Evolutionary conservation across 2,888 invertebrate genomes (phyloP).

Genomic region (Clepsis dumicolana): DNA sequence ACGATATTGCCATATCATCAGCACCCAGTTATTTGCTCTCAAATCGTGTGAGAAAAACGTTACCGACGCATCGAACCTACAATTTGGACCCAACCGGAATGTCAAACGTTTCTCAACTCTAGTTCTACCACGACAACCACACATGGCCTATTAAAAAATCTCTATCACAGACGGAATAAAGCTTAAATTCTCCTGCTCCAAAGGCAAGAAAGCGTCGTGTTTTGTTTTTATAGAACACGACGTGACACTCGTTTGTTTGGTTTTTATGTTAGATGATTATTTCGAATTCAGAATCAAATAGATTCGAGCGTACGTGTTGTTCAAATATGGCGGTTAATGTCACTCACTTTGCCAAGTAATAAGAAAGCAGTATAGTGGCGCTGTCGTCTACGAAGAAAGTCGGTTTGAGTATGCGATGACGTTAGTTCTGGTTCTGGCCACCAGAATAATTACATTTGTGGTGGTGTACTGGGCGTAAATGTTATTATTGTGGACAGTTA

Average conservation of each 20-base stretch:
- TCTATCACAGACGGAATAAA: not conserved
- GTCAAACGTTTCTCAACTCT: conserved; percentile 71
- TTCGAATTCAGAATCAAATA: conserved; percentile 41
- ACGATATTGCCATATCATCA: conserved; percentile 79
- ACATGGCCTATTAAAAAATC: conserved; percentile 14
- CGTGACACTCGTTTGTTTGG: conserved; percentile 70
- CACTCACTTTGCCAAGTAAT: conserved; percentile 12
- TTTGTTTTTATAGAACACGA: conserved; percentile 48
- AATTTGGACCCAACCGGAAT: conserved; percentile 74
- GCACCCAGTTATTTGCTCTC: conserved; percentile 83
- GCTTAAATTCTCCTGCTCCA: not conserved
- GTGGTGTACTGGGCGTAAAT: conserved; percentile 29
- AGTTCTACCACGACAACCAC: conserved; percentile 29
- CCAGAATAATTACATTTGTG: conserved; percentile 15
- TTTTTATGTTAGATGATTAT: conserved; percentile 52
- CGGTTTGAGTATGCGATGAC: not conserved
- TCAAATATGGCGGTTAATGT: conserved; percentile 27
- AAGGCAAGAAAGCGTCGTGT: not conserved
- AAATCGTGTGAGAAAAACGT: conserved; percentile 84
- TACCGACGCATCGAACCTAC: conserved; percentile 69
- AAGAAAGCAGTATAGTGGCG: conserved; percentile 7
- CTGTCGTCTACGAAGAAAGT: conserved; percentile 4
- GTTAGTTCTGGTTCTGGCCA: conserved; percentile 16
- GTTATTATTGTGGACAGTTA: conserved; percentile 28
- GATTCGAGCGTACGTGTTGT: conserved; percentile 38